Evolutionary conservation across 2,797 vertebrate genomes (phyloP).

Genomic region (Tangara arthus): DNA sequence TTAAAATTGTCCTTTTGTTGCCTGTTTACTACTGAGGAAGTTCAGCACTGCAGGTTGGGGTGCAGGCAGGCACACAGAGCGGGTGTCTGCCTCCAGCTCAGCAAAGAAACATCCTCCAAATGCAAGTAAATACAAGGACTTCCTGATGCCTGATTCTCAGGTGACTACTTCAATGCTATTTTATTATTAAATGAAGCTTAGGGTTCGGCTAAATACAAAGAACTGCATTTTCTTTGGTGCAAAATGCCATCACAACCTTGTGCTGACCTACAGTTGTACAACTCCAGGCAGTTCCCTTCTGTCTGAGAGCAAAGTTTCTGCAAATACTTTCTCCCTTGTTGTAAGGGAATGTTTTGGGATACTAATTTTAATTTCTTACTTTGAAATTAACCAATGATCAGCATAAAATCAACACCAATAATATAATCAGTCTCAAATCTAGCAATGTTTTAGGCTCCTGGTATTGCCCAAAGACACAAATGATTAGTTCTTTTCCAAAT

Average conservation of each 20-base stretch:
- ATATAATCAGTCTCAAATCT: background rate
- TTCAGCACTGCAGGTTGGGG: background rate
- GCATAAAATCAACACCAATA: background rate
- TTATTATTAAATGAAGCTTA: background rate
- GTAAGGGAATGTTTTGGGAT: background rate
- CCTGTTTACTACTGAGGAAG: background rate
- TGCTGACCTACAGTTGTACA: background rate
- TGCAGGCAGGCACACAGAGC: background rate
- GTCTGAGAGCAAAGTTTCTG: background rate
- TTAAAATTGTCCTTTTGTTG: background rate
- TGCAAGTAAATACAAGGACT: background rate
- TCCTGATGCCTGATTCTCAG: background rate
- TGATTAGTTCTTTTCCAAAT: background rate
- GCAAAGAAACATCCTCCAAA: background rate
- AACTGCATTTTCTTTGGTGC: background rate
- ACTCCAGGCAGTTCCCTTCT: background rate
- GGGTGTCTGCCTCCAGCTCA: background rate
- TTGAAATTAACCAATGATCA: background rate
- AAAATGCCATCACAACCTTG: background rate
- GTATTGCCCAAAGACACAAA: background rate
- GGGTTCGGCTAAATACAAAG: background rate
- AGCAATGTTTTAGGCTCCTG: background rate
- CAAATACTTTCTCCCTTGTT: background rate
- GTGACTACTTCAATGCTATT: background rate
- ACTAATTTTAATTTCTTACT: background rate